Evolutionary conservation across 1,140 invertebrate species (phyloP).

Genomic region (Bombyx mori): ASM3026992v2 NC_085112.1:11505001-11505500

Average conservation of each 20-base stretch:
- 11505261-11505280: slow-evolving; percentile 61
- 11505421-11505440: slow-evolving; percentile 72
- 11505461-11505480: slow-evolving; percentile 70
- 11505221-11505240: slow-evolving; percentile 69
- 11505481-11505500: slow-evolving; percentile 74
- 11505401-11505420: slow-evolving; percentile 55
- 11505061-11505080: slow-evolving; percentile 65
- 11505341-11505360: slow-evolving; percentile 14
- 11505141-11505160: slow-evolving; percentile 71
- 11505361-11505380: neutral
- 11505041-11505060: slow-evolving; percentile 71
- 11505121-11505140: slow-evolving; percentile 71
- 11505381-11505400: slow-evolving; percentile 1
- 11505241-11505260: slow-evolving; percentile 71
- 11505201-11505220: slow-evolving; percentile 69
- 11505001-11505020: slow-evolving; percentile 6
- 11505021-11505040: neutral
- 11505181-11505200: slow-evolving; percentile 63
- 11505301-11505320: slow-evolving; percentile 67
- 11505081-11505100: slow-evolving; percentile 69
- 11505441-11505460: slow-evolving; percentile 70
- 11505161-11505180: slow-evolving; percentile 73
- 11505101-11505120: slow-evolving; percentile 67
- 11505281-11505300: slow-evolving; percentile 60
- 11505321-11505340: slow-evolving; percentile 69